Conservation (phyloP, 2,888 invertebrate species). For the Eristalis tenax region DNA sequence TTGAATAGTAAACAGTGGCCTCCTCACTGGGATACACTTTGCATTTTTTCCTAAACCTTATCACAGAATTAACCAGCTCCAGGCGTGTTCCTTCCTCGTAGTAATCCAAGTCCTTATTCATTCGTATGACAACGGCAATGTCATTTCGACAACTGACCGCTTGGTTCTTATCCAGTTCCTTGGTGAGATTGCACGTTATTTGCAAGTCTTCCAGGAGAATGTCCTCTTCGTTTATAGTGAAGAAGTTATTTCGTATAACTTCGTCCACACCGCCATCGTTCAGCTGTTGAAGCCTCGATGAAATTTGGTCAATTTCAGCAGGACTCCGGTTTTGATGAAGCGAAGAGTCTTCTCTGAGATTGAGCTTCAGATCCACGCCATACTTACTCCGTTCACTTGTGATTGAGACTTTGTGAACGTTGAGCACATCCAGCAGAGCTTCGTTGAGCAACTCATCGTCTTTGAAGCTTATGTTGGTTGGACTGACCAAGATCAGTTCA, state of each 20-base stretch:
- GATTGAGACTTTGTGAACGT: constrained; percentile 9
- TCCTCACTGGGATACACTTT: constrained; percentile 93
- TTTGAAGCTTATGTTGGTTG: neutral
- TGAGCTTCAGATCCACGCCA: constrained; percentile 12
- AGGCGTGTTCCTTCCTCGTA: constrained; percentile 93
- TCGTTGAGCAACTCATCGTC: constrained; percentile 10
- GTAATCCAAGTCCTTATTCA: constrained; percentile 85
- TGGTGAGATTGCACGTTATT: neutral
- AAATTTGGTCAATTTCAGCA: neutral
- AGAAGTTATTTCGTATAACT: neutral
- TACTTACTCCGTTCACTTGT: neutral
- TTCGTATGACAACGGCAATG: constrained; percentile 91
- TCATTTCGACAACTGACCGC: constrained; percentile 1
- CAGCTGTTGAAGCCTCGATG: neutral
- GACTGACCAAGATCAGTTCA: constrained; percentile 81
- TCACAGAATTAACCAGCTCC: constrained; percentile 95
- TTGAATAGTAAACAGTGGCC: constrained; percentile 87
- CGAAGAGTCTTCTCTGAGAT: constrained; percentile 2
- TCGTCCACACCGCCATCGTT: constrained; percentile 13
- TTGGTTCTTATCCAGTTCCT: neutral
- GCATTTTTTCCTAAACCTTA: constrained; percentile 95
- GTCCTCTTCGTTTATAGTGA: neutral
- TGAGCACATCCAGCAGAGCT: constrained; percentile 3
- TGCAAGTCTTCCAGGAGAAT: constrained; percentile 20
- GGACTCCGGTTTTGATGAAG: neutral